phyloP scores from a whole-genome alignment of 1,140 invertebrate species.

The Drosophila simulans region DNA sequence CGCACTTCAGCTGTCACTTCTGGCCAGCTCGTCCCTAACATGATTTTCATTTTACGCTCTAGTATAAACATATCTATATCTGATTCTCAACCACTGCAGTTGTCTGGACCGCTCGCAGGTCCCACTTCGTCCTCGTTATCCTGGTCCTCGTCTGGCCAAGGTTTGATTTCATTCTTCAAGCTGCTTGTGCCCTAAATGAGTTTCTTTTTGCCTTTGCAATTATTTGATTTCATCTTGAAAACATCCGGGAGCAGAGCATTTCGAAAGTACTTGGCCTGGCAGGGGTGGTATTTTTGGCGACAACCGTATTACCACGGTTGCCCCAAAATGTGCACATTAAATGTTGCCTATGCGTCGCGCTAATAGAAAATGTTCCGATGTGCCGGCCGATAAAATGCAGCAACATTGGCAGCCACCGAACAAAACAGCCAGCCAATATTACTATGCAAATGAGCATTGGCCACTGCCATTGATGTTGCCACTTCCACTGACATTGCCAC shows the following conservation, averaged over 20 bases:
- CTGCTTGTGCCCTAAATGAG: conserved; percentile 75
- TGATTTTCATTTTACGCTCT: conserved; percentile 59
- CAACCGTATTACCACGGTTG: conserved; percentile 65
- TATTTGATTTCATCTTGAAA: conserved; percentile 83
- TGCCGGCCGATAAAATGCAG: conserved; percentile 74
- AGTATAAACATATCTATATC: conserved; percentile 47
- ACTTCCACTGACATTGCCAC: conserved; percentile 40
- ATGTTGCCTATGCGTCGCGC: conserved; percentile 75
- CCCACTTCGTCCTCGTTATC: conserved; percentile 14
- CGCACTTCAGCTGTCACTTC: conserved; percentile 10
- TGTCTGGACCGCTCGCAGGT: conserved; percentile 6
- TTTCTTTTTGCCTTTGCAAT: conserved; percentile 67
- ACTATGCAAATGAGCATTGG: conserved; percentile 78
- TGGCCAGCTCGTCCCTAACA: conserved; percentile 19
- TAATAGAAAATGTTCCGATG: conserved; percentile 79
- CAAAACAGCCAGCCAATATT: conserved; percentile 68
- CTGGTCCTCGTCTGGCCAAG: conserved; percentile 36
- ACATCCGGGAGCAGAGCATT: conserved; percentile 40
- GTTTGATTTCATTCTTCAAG: conserved; percentile 68
- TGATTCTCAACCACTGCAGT: conserved; percentile 19
- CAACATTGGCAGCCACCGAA: conserved; percentile 41
- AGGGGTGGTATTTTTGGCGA: conserved; percentile 52
- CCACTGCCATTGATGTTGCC: conserved; percentile 35
- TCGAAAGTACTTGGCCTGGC: conserved; percentile 31
- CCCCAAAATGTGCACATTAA: conserved; percentile 74